Percentiles rank a stretch among this genome's conserved stretches.
Conservation (phyloP, 2,113 vertebrate species). For the Cyprichromis sp. region DNA sequence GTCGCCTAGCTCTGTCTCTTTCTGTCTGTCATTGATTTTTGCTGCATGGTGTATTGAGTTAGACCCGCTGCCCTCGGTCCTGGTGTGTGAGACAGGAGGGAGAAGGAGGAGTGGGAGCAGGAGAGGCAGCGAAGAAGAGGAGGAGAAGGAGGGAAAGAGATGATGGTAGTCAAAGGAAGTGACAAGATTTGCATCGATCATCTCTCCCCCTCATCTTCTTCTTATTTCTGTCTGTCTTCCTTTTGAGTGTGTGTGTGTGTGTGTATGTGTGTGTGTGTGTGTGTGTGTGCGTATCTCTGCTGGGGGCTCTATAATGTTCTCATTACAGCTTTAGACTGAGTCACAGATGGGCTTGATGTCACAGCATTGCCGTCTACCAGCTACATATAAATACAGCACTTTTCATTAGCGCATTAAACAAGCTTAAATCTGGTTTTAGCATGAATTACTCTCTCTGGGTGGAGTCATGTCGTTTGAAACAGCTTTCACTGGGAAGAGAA, state of each 20-base stretch:
- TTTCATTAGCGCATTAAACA: conserved; percentile 52
- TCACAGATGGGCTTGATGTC: conserved; percentile 54
- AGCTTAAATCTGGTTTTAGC: conserved; percentile 41
- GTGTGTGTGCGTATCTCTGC: not conserved
- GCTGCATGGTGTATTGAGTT: conserved; percentile 33
- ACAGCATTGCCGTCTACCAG: conserved; percentile 23
- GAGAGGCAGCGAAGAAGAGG: not conserved
- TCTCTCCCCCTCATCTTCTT: not conserved
- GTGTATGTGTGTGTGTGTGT: not conserved
- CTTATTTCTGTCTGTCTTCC: not conserved
- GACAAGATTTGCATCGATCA: conserved; percentile 43
- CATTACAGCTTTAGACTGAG: conserved; percentile 42
- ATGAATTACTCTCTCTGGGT: conserved; percentile 31
- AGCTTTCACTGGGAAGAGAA: not conserved
- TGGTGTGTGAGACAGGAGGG: conserved; percentile 4
- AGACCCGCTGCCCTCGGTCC: conserved; percentile 10
- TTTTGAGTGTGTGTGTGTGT: not conserved
- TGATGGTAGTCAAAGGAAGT: conserved; percentile 29
- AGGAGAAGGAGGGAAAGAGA: not conserved
- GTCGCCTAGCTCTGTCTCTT: not conserved
- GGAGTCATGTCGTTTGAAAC: conserved; percentile 13
- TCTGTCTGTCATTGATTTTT: conserved; percentile 52
- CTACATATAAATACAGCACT: conserved; percentile 45
- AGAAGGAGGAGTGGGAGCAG: not conserved
- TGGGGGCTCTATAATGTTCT: conserved; percentile 44